Evolutionary conservation across 2,113 vertebrate genomes (phyloP).

Genomic region (Bos indicus): DNA sequence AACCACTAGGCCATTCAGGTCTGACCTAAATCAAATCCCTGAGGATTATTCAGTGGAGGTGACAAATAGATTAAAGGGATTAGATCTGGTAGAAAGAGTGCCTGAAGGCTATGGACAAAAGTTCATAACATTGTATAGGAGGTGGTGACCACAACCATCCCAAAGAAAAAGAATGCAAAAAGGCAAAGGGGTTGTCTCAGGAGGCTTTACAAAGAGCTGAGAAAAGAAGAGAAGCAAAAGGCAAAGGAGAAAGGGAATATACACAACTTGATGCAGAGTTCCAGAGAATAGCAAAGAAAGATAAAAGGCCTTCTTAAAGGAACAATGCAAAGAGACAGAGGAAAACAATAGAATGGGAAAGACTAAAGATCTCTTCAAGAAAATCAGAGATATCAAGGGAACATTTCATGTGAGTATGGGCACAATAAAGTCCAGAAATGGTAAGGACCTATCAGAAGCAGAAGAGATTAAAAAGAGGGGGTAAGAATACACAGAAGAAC

Average conservation of each 20-base stretch:
- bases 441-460: background rate
- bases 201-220: background rate
- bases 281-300: background rate
- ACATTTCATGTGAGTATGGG: background rate
- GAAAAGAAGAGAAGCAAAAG: background rate
- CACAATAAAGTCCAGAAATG: background rate
- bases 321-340: background rate
- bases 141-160: background rate
- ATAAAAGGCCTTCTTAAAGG: background rate
- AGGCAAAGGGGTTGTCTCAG: background rate
- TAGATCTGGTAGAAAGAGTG: background rate
- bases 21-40: background rate
- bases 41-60: background rate
- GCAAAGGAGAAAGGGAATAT: background rate
- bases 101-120: background rate
- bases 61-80: background rate
- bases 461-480: background rate
- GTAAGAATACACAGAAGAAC: background rate
- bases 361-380: background rate
- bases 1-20: background rate
- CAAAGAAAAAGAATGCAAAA: background rate
- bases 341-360: background rate
- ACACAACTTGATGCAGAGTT: background rate
- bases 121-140: background rate
- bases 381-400: background rate